Conservation (phyloP, 2,888 invertebrate species). For the Ophonus ardosiacus region DNA sequence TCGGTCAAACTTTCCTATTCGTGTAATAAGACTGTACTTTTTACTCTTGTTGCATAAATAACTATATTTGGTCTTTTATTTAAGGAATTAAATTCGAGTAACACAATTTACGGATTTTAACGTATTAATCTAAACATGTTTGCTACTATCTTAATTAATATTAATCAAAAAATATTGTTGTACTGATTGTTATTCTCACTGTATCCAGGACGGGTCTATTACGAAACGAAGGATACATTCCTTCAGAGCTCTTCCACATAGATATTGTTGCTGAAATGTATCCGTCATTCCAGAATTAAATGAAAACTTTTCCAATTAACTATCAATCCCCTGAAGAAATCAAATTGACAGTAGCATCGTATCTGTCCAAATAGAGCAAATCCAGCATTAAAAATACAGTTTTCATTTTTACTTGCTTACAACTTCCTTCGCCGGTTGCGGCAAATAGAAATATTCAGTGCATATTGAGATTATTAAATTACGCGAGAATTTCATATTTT, state of each 20-base stretch:
- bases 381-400: slow-evolving; percentile 29
- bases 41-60: too few species aligned
- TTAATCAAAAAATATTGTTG: too few species aligned
- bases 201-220: too few species aligned
- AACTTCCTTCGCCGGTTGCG: neutral
- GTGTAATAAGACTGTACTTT: too few species aligned
- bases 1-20: too few species aligned
- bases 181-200: too few species aligned
- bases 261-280: neutral
- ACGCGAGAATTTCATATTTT: slow-evolving; percentile 26
- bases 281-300: neutral
- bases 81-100: too few species aligned
- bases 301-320: slow-evolving; percentile 52
- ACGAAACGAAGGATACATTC: neutral
- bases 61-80: too few species aligned
- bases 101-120: too few species aligned
- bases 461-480: slow-evolving; percentile 3
- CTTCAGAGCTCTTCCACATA: neutral
- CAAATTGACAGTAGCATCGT: slow-evolving; percentile 12
- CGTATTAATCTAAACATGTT: too few species aligned
- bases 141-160: too few species aligned
- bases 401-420: slow-evolving; percentile 15
- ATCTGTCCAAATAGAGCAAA: slow-evolving; percentile 17
- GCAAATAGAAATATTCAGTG: neutral
- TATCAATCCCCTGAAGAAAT: slow-evolving; percentile 50